Conservation (phyloP, 2,797 vertebrate species). For the Rhinoraja longicauda region DNA sequence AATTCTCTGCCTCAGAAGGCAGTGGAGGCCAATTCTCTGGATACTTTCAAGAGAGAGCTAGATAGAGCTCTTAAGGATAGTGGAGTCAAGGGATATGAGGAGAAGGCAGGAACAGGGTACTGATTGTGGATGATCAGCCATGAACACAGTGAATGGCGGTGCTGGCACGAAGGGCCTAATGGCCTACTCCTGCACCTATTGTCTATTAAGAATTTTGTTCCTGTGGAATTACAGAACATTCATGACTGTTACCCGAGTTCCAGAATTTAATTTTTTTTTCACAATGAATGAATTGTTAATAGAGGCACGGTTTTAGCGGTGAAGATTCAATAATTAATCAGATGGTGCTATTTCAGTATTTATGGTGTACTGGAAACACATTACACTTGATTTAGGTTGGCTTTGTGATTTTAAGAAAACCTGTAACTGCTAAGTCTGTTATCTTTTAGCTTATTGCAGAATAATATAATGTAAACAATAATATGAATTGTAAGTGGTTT, state of each 20-base stretch:
- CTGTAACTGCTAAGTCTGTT: constrained; percentile 44
- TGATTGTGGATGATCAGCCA: too few species aligned
- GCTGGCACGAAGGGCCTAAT: too few species aligned
- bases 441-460: not conserved
- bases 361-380: constrained; percentile 42
- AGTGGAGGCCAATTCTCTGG: too few species aligned
- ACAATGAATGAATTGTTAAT: constrained; percentile 16
- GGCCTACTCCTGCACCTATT: not conserved
- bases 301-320: constrained; percentile 1
- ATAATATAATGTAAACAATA: not conserved
- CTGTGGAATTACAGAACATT: not conserved
- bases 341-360: constrained; percentile 46
- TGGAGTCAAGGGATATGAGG: too few species aligned
- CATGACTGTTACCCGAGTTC: not conserved
- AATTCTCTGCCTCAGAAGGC: too few species aligned
- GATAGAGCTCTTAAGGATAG: too few species aligned
- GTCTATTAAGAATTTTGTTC: not conserved
- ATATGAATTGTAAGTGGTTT: not conserved
- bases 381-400: constrained; percentile 27
- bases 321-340: constrained; percentile 11
- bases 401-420: constrained; percentile 43
- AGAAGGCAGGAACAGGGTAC: too few species aligned
- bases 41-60: too few species aligned
- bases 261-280: not conserved
- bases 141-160: too few species aligned